A percentile compares a stretch with the other conserved stretches of the same genome.
phyloP scores from a whole-genome alignment of 2,888 invertebrate species.

The Ephialtes manifestator region DNA sequence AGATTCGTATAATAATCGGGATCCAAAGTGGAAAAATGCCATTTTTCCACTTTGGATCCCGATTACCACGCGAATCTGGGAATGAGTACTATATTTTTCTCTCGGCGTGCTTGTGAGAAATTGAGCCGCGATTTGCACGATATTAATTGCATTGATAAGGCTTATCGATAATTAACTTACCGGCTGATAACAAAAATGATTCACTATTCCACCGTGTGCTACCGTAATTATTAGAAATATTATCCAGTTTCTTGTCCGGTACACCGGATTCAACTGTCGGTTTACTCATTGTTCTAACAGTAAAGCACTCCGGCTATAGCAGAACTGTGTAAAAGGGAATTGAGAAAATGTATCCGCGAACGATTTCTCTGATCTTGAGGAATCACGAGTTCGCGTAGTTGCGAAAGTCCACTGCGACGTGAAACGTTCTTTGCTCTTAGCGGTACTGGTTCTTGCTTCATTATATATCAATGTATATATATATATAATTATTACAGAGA shows the following conservation, averaged over 20 bases:
- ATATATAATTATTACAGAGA: conserved; percentile 16
- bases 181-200: conserved; percentile 6
- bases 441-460: conserved; percentile 31
- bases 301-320: neutral
- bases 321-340: conserved; percentile 26
- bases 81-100: too few relatives aligned
- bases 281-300: conserved; percentile 27
- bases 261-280: neutral
- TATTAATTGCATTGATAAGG: neutral
- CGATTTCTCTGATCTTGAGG: conserved; percentile 81
- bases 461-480: too few relatives aligned
- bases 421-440: conserved; percentile 38
- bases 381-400: conserved; percentile 73
- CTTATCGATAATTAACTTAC: conserved; percentile 16
- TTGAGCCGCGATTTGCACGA: neutral
- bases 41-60: too few relatives aligned
- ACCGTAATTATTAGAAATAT: neutral
- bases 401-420: conserved; percentile 61
- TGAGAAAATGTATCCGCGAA: conserved; percentile 27
- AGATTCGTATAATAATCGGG: too few relatives aligned
- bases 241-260: neutral
- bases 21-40: too few relatives aligned
- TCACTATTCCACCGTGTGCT: conserved; percentile 15
- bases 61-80: too few relatives aligned
- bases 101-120: too few relatives aligned